These are phyloP conservation scores for Phoenicopterus ruber DNA, from an alignment of 2,113 vertebrate species.

Conservation along the genomic window DNA sequence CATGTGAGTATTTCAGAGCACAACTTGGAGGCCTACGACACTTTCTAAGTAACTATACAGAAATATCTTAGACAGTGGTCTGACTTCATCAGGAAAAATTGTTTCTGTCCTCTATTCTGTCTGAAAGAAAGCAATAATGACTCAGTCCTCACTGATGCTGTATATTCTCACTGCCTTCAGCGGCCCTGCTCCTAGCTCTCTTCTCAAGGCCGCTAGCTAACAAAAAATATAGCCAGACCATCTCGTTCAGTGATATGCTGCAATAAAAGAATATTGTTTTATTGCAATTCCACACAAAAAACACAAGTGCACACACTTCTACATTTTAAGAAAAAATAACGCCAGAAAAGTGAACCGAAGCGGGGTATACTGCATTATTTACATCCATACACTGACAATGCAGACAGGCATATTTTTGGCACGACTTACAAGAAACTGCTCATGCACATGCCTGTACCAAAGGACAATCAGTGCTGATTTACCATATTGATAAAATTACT, in stretches of 20 bases:
- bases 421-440: not conserved
- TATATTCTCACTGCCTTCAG: not conserved
- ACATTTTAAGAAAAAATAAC: not conserved
- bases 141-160: not conserved
- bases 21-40: not conserved
- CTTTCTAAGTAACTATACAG: not conserved
- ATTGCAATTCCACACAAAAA: not conserved
- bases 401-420: not conserved
- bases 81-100: not conserved
- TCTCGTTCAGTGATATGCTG: not conserved
- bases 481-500: not conserved
- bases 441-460: not conserved
- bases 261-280: not conserved
- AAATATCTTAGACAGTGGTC: not conserved
- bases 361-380: not conserved
- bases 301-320: accelerated
- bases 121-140: not conserved
- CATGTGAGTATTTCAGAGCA: not conserved
- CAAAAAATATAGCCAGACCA: not conserved
- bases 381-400: not conserved
- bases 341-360: not conserved
- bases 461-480: not conserved
- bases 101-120: not conserved
- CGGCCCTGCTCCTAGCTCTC: not conserved
- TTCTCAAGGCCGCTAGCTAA: not conserved